phyloP scores from a whole-genome alignment of 2,888 invertebrate species.

The Aelia acuminata region DNA sequence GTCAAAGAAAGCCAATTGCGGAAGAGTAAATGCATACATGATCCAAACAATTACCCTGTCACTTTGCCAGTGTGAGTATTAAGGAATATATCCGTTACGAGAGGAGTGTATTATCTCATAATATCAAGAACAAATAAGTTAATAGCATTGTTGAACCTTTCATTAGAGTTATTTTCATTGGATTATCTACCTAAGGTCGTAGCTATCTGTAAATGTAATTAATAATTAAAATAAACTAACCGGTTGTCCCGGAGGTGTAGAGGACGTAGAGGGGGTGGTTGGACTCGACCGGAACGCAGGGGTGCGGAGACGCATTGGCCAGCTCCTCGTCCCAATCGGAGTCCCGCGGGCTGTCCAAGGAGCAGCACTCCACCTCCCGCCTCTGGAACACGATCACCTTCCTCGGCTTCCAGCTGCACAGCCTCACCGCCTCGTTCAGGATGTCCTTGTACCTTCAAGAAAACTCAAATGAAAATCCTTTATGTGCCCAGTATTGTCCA shows the following conservation, averaged over 20 bases:
- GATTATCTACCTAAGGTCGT: too few species aligned
- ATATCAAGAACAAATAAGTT: too few species aligned
- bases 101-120: too few species aligned
- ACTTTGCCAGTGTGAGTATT: too few species aligned
- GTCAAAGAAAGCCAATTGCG: too few species aligned
- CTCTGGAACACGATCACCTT: constrained; percentile 88
- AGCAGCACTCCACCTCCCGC: constrained; percentile 76
- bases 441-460: constrained; percentile 79
- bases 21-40: too few species aligned
- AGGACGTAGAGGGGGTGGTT: constrained; percentile 92
- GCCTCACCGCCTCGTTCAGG: constrained; percentile 83
- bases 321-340: constrained; percentile 84
- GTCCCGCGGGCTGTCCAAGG: constrained; percentile 78
- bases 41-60: too few species aligned
- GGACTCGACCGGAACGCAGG: constrained; percentile 88
- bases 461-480: constrained; percentile 1
- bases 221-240: constrained; percentile 68
- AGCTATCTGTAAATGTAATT: neutral
- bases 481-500: neutral
- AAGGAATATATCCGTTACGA: too few species aligned
- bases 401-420: constrained; percentile 80
- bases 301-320: constrained; percentile 76
- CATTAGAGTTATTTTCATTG: too few species aligned
- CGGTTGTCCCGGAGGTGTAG: constrained; percentile 92
- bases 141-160: too few species aligned